Evolutionary conservation across 2,113 vertebrate genomes (phyloP).

Genomic region (Pomatostomus ruficeps): DNA sequence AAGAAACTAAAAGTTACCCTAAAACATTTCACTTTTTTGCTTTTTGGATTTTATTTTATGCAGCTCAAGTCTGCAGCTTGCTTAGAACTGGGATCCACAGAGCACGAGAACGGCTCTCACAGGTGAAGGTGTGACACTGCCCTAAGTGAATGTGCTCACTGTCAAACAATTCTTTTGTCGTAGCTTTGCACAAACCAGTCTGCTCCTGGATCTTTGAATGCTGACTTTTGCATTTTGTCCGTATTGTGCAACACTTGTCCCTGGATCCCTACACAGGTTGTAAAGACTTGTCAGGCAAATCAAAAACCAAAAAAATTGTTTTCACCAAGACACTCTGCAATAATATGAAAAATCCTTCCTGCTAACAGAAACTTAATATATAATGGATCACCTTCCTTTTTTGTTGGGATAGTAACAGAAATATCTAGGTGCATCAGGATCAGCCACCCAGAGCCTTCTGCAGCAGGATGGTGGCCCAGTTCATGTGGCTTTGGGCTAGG

Average conservation of each 20-base stretch:
- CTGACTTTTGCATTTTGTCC: background rate
- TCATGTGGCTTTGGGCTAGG: background rate
- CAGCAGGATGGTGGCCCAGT: background rate
- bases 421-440: background rate
- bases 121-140: background rate
- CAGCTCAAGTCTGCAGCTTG: background rate
- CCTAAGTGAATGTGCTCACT: background rate
- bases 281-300: background rate
- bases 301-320: accelerated
- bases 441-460: background rate
- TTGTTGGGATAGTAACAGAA: background rate
- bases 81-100: background rate
- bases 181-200: background rate
- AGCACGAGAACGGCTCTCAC: background rate
- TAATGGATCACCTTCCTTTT: background rate
- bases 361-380: background rate
- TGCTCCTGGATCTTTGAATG: background rate
- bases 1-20: background rate
- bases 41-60: background rate
- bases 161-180: background rate
- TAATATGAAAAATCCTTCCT: background rate
- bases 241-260: background rate
- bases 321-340: background rate
- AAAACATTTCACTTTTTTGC: background rate
- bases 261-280: background rate